Evolutionary conservation across 2,888 invertebrate genomes (phyloP).

Genomic region (Empis stercorea): DNA sequence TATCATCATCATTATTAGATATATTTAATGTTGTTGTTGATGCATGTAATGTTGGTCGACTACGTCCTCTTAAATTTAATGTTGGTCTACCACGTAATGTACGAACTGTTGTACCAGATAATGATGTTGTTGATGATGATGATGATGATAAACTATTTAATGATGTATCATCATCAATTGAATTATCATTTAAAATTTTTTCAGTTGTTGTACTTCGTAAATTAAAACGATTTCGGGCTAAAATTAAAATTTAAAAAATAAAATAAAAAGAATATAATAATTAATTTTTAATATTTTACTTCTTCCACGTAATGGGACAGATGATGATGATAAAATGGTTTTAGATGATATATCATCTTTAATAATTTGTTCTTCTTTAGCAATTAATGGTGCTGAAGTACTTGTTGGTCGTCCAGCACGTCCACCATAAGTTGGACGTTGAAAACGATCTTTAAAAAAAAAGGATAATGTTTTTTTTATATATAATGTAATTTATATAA

Average conservation of each 20-base stretch:
- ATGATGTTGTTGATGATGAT: constrained; percentile 16
- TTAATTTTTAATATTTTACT: constrained; percentile 24
- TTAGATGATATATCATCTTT: constrained; percentile 26
- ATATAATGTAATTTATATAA: neutral
- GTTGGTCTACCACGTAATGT: constrained; percentile 27
- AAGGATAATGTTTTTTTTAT: neutral
- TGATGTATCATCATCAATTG: constrained; percentile 14
- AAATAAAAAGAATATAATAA: neutral
- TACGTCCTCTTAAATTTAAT: constrained; percentile 28
- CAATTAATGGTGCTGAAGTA: constrained; percentile 23
- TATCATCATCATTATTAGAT: constrained; percentile 14
- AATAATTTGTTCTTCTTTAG: constrained; percentile 18
- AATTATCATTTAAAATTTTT: constrained; percentile 23
- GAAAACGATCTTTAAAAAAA: constrained; percentile 29
- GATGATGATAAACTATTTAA: constrained; percentile 17
- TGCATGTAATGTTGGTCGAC: constrained; percentile 17
- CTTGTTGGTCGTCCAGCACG: constrained; percentile 24
- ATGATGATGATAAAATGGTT: constrained; percentile 17
- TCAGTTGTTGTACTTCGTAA: constrained; percentile 28
- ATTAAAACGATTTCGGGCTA: constrained; percentile 36
- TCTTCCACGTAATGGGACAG: constrained; percentile 24
- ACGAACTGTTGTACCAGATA: constrained; percentile 27
- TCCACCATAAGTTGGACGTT: constrained; percentile 33
- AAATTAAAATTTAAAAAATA: neutral
- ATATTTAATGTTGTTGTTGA: constrained; percentile 20